Conservation (phyloP, 1,140 invertebrate genomes). For the Cotesia glomerata region DNA sequence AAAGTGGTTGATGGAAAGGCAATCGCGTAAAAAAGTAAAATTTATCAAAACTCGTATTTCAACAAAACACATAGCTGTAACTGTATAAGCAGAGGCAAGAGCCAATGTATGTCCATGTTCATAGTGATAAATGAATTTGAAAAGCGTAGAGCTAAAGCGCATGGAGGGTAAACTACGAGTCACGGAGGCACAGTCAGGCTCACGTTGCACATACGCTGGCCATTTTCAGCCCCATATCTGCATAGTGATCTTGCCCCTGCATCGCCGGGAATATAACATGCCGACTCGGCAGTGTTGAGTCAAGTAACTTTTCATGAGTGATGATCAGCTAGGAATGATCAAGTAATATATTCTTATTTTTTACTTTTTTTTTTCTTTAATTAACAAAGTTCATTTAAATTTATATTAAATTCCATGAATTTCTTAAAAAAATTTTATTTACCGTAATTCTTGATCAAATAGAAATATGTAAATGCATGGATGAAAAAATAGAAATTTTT, state of each 20-base stretch:
- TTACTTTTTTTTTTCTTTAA: background rate
- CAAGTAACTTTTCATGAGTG: constrained; percentile 10
- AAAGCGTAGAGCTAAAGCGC: constrained; percentile 23
- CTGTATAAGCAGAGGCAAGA: constrained; percentile 15
- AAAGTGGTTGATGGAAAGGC: background rate
- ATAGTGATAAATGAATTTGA: constrained; percentile 48
- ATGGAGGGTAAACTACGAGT: constrained; percentile 24
- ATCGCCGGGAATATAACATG: constrained; percentile 20
- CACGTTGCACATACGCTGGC: constrained; percentile 25
- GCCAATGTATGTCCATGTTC: constrained; percentile 35
- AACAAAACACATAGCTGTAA: constrained; percentile 37
- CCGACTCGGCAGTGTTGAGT: constrained; percentile 25
- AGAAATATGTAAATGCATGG: too few relatives aligned
- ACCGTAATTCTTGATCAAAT: too few relatives aligned
- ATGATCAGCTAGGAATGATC: constrained; percentile 1
- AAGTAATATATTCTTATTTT: background rate
- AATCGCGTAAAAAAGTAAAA: background rate
- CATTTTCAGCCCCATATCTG: constrained; percentile 26
- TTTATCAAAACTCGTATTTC: constrained; percentile 29
- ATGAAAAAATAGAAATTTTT: too few relatives aligned
- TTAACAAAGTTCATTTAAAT: background rate
- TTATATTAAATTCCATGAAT: background rate
- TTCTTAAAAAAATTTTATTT: too few relatives aligned
- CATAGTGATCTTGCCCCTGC: constrained; percentile 12
- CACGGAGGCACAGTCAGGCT: constrained; percentile 16